Conservation (phyloP, 2,888 invertebrate species). For the Portevinia maculata region DNA sequence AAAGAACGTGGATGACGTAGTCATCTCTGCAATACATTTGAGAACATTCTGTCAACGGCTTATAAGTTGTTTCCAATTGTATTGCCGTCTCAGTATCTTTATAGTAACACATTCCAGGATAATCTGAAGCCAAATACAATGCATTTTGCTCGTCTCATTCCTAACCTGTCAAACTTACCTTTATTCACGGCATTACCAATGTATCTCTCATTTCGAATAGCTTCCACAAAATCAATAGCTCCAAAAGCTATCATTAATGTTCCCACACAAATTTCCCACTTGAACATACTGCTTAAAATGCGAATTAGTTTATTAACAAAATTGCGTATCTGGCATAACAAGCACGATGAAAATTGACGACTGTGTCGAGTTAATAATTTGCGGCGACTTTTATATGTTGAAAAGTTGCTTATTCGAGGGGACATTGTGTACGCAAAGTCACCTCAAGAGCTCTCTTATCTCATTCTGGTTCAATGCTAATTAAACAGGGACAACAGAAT, state of each 20-base stretch:
- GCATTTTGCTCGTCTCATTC: background rate
- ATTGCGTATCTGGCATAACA: background rate
- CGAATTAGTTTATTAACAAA: background rate
- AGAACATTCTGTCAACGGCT: slow-evolving; percentile 31
- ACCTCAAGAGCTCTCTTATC: slow-evolving; percentile 36
- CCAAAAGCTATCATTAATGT: background rate
- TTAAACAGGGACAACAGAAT: slow-evolving; percentile 18
- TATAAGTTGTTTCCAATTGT: background rate
- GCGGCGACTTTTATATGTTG: slow-evolving; percentile 28
- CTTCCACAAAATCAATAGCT: slow-evolving; percentile 3
- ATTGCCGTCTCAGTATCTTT: slow-evolving; percentile 47
- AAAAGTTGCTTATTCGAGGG: slow-evolving; percentile 12
- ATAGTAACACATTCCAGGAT: slow-evolving; percentile 48
- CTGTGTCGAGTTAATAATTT: slow-evolving; percentile 24
- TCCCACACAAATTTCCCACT: slow-evolving; percentile 14
- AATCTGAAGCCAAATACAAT: too few species aligned
- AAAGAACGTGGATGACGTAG: slow-evolving; percentile 24
- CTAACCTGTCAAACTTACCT: slow-evolving; percentile 4
- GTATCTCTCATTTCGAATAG: slow-evolving; percentile 17
- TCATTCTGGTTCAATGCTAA: slow-evolving; percentile 32
- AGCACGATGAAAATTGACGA: background rate
- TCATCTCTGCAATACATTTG: slow-evolving; percentile 42
- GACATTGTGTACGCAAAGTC: slow-evolving; percentile 8
- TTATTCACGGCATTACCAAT: slow-evolving; percentile 41
- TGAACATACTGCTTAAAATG: slow-evolving; percentile 14